These are phyloP conservation scores for Peromyscus maniculatus DNA, from an alignment of 2,113 vertebrate species.

Conservation along the genomic window DNA sequence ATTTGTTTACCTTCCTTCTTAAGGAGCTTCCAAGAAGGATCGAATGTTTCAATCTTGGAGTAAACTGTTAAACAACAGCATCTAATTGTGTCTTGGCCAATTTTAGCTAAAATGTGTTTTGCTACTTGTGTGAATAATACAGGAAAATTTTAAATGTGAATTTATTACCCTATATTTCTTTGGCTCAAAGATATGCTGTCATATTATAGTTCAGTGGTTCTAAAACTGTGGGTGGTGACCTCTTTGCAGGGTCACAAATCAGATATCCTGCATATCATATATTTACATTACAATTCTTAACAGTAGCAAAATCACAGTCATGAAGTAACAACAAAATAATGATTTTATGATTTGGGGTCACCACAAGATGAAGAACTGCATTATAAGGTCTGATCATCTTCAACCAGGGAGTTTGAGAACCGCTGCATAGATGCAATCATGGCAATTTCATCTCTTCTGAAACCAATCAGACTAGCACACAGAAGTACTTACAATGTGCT, in stretches of 20 bases:
- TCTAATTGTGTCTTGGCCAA: conserved; percentile 28
- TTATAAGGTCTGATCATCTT: not conserved
- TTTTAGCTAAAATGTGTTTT: conserved; percentile 3
- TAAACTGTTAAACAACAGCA: not conserved
- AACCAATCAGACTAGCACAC: not conserved
- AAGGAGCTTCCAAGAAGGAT: not conserved
- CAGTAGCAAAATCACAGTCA: not conserved
- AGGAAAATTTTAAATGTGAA: not conserved
- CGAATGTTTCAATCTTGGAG: not conserved
- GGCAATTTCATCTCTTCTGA: not conserved
- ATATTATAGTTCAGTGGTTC: not conserved
- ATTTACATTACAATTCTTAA: not conserved
- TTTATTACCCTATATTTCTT: not conserved
- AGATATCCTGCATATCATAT: not conserved
- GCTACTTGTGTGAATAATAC: not conserved
- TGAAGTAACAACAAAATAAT: not conserved
- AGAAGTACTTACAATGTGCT: not conserved
- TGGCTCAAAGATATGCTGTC: not conserved
- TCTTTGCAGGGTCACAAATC: not conserved
- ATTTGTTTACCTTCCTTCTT: not conserved
- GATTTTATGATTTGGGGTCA: not conserved
- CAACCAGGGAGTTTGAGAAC: not conserved
- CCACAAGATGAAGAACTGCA: not conserved
- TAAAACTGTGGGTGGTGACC: not conserved
- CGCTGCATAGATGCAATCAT: not conserved